phyloP scores from a whole-genome alignment of 2,113 vertebrate genomes.

The Mugil cephalus region DNA sequence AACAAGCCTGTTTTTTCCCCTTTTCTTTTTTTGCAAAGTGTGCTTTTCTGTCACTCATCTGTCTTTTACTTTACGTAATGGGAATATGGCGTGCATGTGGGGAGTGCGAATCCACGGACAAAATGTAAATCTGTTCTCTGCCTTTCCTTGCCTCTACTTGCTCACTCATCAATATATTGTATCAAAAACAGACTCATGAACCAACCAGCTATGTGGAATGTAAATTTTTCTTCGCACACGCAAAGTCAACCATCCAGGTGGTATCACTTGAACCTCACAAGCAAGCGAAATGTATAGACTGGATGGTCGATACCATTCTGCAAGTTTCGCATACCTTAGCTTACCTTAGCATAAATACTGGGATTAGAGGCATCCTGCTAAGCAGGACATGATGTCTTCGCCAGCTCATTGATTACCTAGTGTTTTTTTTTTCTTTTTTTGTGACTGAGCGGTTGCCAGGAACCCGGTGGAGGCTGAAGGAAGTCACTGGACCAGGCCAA shows the following conservation, averaged over 20 bases:
- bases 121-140: constrained; percentile 17
- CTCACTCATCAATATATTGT: constrained; percentile 8
- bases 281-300: too few species aligned
- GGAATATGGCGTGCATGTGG: constrained; percentile 32
- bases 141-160: background rate
- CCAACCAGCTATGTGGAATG: background rate
- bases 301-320: too few species aligned
- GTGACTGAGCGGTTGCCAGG: too few species aligned
- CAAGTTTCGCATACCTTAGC: background rate
- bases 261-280: too few species aligned
- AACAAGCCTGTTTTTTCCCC: constrained; percentile 58
- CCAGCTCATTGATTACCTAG: too few species aligned
- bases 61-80: constrained; percentile 41
- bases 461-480: too few species aligned
- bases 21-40: constrained; percentile 55
- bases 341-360: background rate
- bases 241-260: too few species aligned
- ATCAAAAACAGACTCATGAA: constrained; percentile 3
- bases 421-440: too few species aligned
- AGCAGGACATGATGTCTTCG: too few species aligned
- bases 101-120: constrained; percentile 37
- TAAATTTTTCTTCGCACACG: too few species aligned
- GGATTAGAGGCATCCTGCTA: too few species aligned
- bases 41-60: constrained; percentile 66
- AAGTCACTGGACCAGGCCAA: too few species aligned